Percentiles rank a stretch among this genome's conserved stretches.
Evolutionary conservation across 1,140 invertebrate species (phyloP).

Genomic region (Drosophila ironensis): DNA sequence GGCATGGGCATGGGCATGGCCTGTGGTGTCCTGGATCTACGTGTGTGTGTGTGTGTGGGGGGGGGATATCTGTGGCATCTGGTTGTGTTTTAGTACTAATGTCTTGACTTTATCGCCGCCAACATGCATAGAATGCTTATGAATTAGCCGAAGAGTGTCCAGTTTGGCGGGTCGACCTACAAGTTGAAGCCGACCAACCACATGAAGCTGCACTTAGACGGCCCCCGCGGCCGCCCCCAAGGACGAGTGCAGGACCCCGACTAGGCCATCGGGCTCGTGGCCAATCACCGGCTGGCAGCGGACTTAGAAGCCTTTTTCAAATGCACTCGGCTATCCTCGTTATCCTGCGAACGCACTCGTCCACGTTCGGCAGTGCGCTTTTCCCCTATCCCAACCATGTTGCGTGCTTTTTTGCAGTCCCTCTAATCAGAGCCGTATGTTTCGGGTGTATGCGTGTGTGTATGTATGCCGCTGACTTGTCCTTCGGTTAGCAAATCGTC

Average conservation of each 20-base stretch:
- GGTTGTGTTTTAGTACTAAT: conserved; percentile 56
- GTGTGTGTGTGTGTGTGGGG: neutral
- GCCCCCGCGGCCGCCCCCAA: no score
- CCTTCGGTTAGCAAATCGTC: conserved; percentile 66
- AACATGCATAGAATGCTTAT: conserved; percentile 45
- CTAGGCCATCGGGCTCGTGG: conserved; percentile 42
- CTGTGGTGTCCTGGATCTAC: neutral
- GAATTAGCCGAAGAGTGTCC: conserved; percentile 39
- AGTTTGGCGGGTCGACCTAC: no score
- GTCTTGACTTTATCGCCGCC: conserved; percentile 32
- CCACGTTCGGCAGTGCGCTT: no score
- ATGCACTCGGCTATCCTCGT: conserved; percentile 56
- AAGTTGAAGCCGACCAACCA: no score
- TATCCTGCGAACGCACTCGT: conserved; percentile 36
- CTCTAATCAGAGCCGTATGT: conserved; percentile 44
- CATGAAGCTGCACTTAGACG: conserved; percentile 6
- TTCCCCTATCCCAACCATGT: conserved; percentile 27
- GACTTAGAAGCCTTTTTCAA: conserved; percentile 75
- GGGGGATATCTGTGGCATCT: conserved; percentile 44
- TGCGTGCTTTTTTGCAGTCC: conserved; percentile 55
- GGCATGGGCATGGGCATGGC: no score
- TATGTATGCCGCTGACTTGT: no score
- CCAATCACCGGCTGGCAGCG: conserved; percentile 58
- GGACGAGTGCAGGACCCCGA: conserved; percentile 4
- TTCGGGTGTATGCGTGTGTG: no score